These are phyloP conservation scores for Clangula hyemalis DNA, from an alignment of 2,797 vertebrate genomes.

Conservation along the genomic window DNA sequence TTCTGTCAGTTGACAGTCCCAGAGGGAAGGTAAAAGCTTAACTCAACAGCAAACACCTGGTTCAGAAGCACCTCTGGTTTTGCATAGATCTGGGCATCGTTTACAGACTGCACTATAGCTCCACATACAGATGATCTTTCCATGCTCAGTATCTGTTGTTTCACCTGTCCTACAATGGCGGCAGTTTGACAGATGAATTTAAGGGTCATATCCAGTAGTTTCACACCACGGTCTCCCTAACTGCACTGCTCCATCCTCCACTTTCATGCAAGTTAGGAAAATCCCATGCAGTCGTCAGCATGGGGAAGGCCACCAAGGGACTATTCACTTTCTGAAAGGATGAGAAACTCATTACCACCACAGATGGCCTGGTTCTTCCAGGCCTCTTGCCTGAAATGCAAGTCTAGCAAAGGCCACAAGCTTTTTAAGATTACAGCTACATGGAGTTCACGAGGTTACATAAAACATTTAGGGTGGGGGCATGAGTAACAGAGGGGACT, in stretches of 20 bases:
- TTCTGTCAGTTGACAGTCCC: neutral
- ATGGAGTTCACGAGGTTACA: neutral
- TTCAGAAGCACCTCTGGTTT: neutral
- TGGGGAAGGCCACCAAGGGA: neutral
- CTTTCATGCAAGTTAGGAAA: slow-evolving; percentile 19
- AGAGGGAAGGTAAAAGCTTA: neutral
- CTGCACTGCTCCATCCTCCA: neutral
- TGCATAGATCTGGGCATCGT: neutral
- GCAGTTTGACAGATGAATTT: neutral
- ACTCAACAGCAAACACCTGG: neutral
- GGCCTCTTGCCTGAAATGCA: neutral
- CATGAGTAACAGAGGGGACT: neutral
- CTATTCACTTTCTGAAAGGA: slow-evolving; percentile 54
- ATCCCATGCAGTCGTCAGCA: slow-evolving; percentile 8
- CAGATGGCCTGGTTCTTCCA: slow-evolving; percentile 22
- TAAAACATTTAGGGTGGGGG: neutral
- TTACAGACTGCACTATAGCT: neutral
- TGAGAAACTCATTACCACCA: slow-evolving; percentile 57
- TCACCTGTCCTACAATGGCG: neutral
- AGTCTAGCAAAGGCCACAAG: neutral
- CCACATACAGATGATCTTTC: neutral
- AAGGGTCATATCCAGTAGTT: neutral
- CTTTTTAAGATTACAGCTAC: neutral
- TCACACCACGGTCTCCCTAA: neutral
- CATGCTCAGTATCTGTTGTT: neutral